These are phyloP conservation scores for Drosophila hydei DNA, from an alignment of 1,140 invertebrate species.

Conservation along the genomic window DNA sequence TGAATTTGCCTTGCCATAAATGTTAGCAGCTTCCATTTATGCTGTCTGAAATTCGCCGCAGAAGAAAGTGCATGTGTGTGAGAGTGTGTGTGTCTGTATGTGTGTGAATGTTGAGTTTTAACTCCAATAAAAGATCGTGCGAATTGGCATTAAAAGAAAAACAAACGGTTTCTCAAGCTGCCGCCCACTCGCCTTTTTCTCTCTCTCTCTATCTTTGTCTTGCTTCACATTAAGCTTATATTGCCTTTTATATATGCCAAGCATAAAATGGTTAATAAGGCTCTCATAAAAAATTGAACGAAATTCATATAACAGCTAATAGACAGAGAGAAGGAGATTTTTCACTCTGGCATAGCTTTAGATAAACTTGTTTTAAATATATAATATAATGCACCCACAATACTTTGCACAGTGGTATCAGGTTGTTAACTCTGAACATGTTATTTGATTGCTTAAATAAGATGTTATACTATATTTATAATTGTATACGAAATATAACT, in stretches of 20 bases:
- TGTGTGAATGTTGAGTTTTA: slow-evolving; percentile 34
- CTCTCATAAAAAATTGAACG: slow-evolving; percentile 23
- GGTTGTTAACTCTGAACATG: not conserved
- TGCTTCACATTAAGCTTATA: slow-evolving; percentile 9
- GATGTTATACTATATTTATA: not conserved
- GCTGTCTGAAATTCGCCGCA: slow-evolving; percentile 56
- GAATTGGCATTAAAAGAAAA: slow-evolving; percentile 4
- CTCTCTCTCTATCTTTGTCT: not conserved
- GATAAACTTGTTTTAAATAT: slow-evolving; percentile 8
- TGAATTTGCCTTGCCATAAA: slow-evolving; percentile 70
- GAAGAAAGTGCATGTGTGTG: slow-evolving; percentile 42
- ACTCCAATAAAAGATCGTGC: slow-evolving; percentile 39
- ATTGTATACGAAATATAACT: not conserved
- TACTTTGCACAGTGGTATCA: not conserved
- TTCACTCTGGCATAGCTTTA: too few relatives aligned
- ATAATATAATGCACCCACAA: not conserved
- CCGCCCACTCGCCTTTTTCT: not conserved
- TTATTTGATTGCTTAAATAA: not conserved
- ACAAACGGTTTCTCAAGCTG: slow-evolving; percentile 3
- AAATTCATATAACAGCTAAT: slow-evolving; percentile 16
- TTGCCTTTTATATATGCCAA: too few relatives aligned
- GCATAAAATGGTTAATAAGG: slow-evolving; percentile 14
- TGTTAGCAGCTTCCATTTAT: slow-evolving; percentile 63
- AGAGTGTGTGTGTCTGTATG: slow-evolving; percentile 32
- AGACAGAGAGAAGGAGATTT: not conserved